Evolutionary conservation across 2,113 vertebrate species (phyloP).

Genomic region (Ciconia boyciana): DNA sequence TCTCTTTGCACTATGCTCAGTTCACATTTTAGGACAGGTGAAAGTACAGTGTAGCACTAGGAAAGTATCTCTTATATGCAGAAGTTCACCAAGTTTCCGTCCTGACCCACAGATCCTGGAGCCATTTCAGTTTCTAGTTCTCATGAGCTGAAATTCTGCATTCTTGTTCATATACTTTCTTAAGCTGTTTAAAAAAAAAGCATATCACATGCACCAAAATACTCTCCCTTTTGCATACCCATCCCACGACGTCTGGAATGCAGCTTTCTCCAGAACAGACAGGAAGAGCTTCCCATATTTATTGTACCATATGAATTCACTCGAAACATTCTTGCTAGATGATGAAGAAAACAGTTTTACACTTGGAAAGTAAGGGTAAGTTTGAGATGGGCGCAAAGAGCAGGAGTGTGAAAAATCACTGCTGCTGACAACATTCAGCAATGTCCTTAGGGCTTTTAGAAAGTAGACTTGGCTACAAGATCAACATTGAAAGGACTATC

Average conservation of each 20-base stretch:
- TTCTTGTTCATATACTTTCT: background rate
- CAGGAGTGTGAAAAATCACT: background rate
- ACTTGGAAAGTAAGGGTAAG: background rate
- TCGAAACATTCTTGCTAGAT: background rate
- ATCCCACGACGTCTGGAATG: background rate
- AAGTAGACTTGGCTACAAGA: constrained; percentile 4
- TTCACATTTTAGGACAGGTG: background rate
- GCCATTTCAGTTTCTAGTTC: background rate
- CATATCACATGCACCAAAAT: background rate
- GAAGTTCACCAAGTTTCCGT: background rate
- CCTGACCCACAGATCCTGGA: background rate
- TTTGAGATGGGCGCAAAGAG: background rate
- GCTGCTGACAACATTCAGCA: background rate
- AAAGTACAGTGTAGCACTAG: background rate
- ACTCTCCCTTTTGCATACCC: background rate
- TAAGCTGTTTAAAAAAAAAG: background rate
- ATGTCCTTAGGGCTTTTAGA: background rate
- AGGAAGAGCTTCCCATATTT: background rate
- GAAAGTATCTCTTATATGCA: background rate
- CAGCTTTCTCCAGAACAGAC: background rate
- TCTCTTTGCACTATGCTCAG: background rate
- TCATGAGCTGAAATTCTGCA: background rate
- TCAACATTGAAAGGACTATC: background rate
- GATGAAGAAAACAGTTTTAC: background rate
- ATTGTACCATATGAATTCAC: background rate